Evolutionary conservation across 2,797 vertebrate genomes (phyloP).

Genomic region (Alcedo atthis): DNA sequence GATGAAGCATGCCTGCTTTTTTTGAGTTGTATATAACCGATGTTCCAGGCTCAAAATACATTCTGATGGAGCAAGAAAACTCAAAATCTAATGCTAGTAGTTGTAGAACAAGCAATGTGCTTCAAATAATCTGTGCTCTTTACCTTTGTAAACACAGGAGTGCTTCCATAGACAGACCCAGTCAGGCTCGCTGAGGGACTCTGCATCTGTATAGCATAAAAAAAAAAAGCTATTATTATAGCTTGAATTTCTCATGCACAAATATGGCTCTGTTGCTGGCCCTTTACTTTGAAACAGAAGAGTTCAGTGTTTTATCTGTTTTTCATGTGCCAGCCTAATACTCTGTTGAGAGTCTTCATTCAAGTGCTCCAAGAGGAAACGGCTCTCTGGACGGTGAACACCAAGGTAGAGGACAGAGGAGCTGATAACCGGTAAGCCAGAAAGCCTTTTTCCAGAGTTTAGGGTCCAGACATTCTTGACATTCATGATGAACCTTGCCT

Average conservation of each 20-base stretch:
- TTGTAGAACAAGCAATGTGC: neutral
- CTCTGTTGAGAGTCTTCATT: neutral
- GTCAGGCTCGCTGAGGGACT: constrained; percentile 77
- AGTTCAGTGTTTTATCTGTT: neutral
- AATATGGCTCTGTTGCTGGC: neutral
- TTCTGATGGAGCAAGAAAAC: neutral
- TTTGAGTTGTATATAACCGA: neutral
- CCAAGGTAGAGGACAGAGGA: neutral
- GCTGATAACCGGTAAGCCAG: neutral
- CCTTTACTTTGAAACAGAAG: neutral
- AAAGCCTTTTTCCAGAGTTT: neutral
- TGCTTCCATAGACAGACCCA: constrained; percentile 72
- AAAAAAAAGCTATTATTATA: constrained; percentile 19
- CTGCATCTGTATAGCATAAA: constrained; percentile 75
- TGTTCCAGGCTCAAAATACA: neutral
- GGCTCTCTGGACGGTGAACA: neutral
- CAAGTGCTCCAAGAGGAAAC: neutral
- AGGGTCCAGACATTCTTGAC: neutral
- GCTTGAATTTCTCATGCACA: neutral
- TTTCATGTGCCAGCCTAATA: neutral
- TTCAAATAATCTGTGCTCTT: neutral
- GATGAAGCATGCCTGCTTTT: neutral
- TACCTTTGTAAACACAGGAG: constrained; percentile 89
- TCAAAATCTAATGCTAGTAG: neutral
- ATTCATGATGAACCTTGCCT: neutral